phyloP scores from a whole-genome alignment of 35 echinoderm and acorn worm species.

The Amphiura filiformis region DNA sequence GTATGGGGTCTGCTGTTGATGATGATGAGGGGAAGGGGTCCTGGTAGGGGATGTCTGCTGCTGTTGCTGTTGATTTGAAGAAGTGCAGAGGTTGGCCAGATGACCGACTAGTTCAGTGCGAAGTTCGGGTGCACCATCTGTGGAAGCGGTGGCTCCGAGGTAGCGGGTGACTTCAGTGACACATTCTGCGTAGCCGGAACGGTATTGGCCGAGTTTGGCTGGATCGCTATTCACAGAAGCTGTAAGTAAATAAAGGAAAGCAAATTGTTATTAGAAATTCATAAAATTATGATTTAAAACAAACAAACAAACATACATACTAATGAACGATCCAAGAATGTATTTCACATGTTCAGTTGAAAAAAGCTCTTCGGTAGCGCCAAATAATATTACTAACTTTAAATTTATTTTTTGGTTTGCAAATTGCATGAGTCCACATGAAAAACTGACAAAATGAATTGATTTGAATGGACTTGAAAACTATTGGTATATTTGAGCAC shows the following conservation, averaged over 20 bases:
- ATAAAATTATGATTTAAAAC: no score
- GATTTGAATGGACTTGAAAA: no score
- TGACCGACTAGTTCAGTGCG: slow-evolving; percentile 31
- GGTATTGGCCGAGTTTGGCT: slow-evolving; percentile 42
- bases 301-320: no score
- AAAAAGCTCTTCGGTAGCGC: no score
- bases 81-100: slow-evolving; percentile 23
- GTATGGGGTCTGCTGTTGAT: neutral
- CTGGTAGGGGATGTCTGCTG: neutral
- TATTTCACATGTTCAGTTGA: no score
- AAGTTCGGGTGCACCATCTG: slow-evolving; percentile 23
- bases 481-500: no score
- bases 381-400: no score
- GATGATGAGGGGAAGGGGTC: neutral
- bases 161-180: slow-evolving; percentile 68
- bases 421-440: neutral
- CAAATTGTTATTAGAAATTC: no score
- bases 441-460: no score
- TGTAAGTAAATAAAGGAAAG: slow-evolving; percentile 2
- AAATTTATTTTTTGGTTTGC: neutral
- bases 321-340: no score
- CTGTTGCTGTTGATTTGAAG: neutral
- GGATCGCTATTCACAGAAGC: slow-evolving; percentile 18
- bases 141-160: slow-evolving; percentile 4
- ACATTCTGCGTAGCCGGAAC: slow-evolving; percentile 79